These are phyloP conservation scores for Epinephelus moara DNA, from an alignment of 2,113 vertebrate species.

Conservation along the genomic window DNA sequence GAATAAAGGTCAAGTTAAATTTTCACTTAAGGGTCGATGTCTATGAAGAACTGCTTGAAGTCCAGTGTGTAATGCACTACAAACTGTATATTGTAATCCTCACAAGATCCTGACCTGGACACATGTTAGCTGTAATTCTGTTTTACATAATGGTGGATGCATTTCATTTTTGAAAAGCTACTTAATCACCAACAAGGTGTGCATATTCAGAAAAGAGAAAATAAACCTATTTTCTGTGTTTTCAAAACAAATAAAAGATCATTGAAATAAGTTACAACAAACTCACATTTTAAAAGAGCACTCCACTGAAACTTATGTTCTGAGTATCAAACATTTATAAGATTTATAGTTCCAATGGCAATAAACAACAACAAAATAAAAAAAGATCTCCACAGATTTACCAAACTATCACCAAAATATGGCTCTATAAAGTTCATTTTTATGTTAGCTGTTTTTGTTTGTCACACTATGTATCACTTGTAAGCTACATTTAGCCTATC, in stretches of 20 bases:
- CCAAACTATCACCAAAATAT: too few relatives aligned
- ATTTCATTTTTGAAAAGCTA: too few relatives aligned
- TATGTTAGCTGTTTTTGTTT: background rate
- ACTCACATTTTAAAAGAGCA: too few relatives aligned
- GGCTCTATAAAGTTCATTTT: too few relatives aligned
- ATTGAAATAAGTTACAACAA: too few relatives aligned
- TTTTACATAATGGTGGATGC: background rate
- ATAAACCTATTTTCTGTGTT: background rate
- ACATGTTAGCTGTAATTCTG: background rate
- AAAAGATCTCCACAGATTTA: too few relatives aligned
- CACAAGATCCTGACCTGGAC: background rate
- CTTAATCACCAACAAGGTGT: background rate
- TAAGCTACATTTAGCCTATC: too few relatives aligned
- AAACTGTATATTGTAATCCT: background rate
- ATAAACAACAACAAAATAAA: too few relatives aligned
- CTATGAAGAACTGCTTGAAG: background rate
- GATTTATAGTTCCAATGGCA: background rate
- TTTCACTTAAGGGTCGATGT: background rate
- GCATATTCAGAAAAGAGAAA: too few relatives aligned
- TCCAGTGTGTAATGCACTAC: background rate
- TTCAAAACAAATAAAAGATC: background rate
- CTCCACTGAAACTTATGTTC: too few relatives aligned
- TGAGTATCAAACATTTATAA: too few relatives aligned
- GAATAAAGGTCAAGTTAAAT: background rate
- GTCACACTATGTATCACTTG: background rate